Percentiles rank a stretch among this genome's conserved stretches.
phyloP scores from a whole-genome alignment of 2,113 vertebrate species.

The Anser brachyrhynchus region DNA sequence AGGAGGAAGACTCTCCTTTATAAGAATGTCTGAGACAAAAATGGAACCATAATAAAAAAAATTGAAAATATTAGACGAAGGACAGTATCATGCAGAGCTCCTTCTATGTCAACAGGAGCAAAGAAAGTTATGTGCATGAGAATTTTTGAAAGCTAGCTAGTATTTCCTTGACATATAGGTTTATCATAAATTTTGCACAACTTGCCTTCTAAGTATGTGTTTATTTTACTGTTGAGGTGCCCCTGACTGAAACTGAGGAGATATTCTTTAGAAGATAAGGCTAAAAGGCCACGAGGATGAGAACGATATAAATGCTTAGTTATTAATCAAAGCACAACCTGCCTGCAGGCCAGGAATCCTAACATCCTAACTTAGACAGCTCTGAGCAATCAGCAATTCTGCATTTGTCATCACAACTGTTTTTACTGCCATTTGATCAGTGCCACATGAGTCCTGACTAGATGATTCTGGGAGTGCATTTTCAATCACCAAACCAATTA shows the following conservation, averaged over 20 bases:
- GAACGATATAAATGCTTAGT: not conserved
- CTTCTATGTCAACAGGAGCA: not conserved
- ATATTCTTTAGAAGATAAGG: not conserved
- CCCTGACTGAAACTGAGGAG: not conserved
- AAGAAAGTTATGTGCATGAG: not conserved
- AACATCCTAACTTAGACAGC: slow-evolving; percentile 43
- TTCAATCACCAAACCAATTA: slow-evolving; percentile 66
- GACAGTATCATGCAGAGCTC: not conserved
- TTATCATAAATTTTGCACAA: not conserved
- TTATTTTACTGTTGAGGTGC: not conserved
- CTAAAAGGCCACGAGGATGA: not conserved
- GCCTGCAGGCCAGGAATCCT: slow-evolving; percentile 50
- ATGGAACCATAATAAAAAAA: not conserved
- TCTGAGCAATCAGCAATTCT: slow-evolving; percentile 60
- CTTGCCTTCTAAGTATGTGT: not conserved
- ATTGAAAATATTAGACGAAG: not conserved
- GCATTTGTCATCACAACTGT: slow-evolving; percentile 68
- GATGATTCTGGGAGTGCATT: slow-evolving; percentile 52
- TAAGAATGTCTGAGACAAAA: not conserved
- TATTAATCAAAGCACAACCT: slow-evolving; percentile 50
- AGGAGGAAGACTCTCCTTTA: not conserved
- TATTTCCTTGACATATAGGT: not conserved
- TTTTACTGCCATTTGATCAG: slow-evolving; percentile 70
- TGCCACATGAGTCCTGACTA: slow-evolving; percentile 53
- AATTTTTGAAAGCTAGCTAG: not conserved